Conservation (phyloP, 2,113 vertebrate genomes). For the Acanthisitta chloris region DNA sequence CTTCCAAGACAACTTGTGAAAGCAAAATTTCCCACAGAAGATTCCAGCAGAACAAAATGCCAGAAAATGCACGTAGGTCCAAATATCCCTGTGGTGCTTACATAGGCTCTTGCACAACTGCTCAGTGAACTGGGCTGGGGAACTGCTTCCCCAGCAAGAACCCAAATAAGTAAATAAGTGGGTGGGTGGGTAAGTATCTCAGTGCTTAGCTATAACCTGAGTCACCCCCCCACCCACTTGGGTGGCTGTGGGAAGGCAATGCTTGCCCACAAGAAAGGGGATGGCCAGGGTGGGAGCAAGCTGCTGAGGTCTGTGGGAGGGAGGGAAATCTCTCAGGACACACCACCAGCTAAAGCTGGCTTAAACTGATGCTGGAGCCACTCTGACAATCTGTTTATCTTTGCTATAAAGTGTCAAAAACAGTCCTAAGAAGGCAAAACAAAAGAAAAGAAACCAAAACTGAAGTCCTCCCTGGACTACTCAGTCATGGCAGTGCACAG, state of each 20-base stretch:
- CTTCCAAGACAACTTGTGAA: not conserved
- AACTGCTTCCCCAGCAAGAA: not conserved
- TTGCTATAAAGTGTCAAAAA: not conserved
- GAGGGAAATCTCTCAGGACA: not conserved
- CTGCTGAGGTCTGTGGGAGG: not conserved
- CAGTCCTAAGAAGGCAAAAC: not conserved
- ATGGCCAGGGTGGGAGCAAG: not conserved
- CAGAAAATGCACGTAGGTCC: not conserved
- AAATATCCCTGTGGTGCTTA: not conserved
- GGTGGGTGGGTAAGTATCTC: not conserved
- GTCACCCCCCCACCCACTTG: not conserved
- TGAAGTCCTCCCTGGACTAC: rapidly evolving
- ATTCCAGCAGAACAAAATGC: not conserved
- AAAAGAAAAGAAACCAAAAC: not conserved
- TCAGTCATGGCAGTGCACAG: not conserved
- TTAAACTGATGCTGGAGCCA: not conserved
- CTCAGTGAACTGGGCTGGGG: not conserved
- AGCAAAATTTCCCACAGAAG: not conserved
- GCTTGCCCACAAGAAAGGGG: not conserved
- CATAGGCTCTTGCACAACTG: not conserved
- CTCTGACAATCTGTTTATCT: not conserved
- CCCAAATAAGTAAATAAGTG: not conserved
- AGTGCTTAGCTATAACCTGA: not conserved
- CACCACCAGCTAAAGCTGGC: rapidly evolving
- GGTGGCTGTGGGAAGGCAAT: not conserved